Base-by-base conservation (phyloP, 2,888 invertebrate species). In the Andrena camellia region DNA sequence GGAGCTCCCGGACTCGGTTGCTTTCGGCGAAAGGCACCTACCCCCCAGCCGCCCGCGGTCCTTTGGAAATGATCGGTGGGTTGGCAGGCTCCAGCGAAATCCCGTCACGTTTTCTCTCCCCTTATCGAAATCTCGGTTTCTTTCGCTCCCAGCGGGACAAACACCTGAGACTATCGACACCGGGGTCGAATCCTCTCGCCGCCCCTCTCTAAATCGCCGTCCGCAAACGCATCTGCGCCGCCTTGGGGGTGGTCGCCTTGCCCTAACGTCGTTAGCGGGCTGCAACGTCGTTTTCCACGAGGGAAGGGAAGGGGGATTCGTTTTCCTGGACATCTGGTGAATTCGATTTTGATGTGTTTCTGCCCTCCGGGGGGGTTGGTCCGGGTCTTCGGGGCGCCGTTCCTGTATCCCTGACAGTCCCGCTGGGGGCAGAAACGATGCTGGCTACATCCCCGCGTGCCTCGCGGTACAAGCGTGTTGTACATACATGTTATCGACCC, bases 281-380 rank as follows among this genome's bases (percentile, higher is more conserved):
- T 80, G 86, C 87, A 84, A 81, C 75, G 75, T 81, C 86, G 83
- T 86, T 84, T 59, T 79, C 74, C 76, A 64, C 62, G 78, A 31
- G 79, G 69, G 77, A 31, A 60, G 64, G 78, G 54, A 42, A 63
- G 81, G 78, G 78, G 86, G 90, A 90, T 89, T 90, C 90, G 90
- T 89, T 91, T 90, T 86, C 90, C 90, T 86, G 93, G 93, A 93
- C 94, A 94, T 94, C 93, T 94, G 94, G 92, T 93, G 91, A 92
- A 94, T 94, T 94, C 93, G 93, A 94, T 94, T 93, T 94, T 94
- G 93, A 93, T 93, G 93, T 92, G 93, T 93, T 93, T 92, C 92
- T 91, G 87, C 92, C 91, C 92, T 90, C 64, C 86, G 88, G 92
- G 88, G 92, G 89, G 90, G 83, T 62, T 71, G 81, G 68, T 72